phyloP scores from a whole-genome alignment of 2,113 vertebrate species.

The Abramis brama region DNA sequence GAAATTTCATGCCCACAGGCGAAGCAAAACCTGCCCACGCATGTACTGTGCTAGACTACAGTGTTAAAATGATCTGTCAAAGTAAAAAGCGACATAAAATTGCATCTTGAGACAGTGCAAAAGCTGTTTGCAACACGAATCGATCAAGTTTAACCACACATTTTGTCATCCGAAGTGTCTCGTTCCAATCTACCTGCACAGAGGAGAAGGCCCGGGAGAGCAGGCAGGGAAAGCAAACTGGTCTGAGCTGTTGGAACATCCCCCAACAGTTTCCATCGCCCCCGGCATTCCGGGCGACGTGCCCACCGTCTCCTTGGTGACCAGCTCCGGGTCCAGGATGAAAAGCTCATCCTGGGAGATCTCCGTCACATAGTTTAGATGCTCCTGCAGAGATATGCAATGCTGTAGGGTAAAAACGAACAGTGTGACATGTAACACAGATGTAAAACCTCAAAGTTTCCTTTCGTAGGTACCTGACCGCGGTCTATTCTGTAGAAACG shows the following conservation, averaged over 20 bases:
- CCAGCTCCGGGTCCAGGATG: slow-evolving; percentile 92
- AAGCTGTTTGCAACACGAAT: slow-evolving; percentile 5
- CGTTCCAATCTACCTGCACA: slow-evolving; percentile 60
- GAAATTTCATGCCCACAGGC: slow-evolving; percentile 1
- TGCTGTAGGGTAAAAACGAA: background rate
- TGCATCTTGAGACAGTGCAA: slow-evolving; percentile 2
- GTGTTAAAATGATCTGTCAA: background rate
- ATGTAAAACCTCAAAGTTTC: background rate
- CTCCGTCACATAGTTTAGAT: slow-evolving; percentile 95
- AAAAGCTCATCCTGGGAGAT: slow-evolving; percentile 94
- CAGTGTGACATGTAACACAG: background rate
- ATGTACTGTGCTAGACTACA: background rate
- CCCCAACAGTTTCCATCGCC: slow-evolving; percentile 77
- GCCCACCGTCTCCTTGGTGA: slow-evolving; percentile 83
- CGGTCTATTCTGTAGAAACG: slow-evolving; percentile 96
- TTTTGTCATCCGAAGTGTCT: slow-evolving; percentile 27
- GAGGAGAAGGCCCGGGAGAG: slow-evolving; percentile 67
- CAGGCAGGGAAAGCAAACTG: slow-evolving; percentile 77
- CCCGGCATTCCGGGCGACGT: slow-evolving; percentile 87
- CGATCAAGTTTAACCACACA: background rate
- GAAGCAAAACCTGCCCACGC: background rate
- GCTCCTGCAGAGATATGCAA: slow-evolving; percentile 78
- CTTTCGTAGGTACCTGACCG: slow-evolving; percentile 82
- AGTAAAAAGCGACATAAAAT: slow-evolving; percentile 16
- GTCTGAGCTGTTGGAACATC: slow-evolving; percentile 69